These are phyloP conservation scores for Andricus grossulariae DNA, from an alignment of 1,140 invertebrate species.

Conservation along the genomic window DNA sequence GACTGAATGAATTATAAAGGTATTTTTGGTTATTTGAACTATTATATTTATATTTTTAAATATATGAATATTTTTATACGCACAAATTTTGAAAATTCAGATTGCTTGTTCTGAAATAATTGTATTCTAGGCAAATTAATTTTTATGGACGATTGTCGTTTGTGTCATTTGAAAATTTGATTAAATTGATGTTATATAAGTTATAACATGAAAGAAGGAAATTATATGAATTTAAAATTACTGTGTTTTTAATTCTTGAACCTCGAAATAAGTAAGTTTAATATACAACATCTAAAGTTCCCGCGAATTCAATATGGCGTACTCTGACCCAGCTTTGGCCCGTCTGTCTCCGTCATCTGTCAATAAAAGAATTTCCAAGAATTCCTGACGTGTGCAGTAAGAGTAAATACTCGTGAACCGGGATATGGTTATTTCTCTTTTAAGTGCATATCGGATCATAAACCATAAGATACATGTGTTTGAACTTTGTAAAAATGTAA, in stretches of 20 bases:
- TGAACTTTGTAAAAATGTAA: constrained; percentile 2
- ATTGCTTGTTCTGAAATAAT: no score
- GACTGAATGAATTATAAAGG: not conserved
- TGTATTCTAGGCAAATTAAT: no score
- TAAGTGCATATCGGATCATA: not conserved
- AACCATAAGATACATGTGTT: not conserved
- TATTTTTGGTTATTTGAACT: constrained; percentile 24
- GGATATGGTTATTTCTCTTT: not conserved
- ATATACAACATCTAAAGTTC: not conserved
- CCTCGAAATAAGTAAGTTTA: not conserved
- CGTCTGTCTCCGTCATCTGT: no score
- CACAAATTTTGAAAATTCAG: no score
- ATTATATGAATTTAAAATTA: not conserved
- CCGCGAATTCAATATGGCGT: constrained; percentile 1
- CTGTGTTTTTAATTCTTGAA: not conserved
- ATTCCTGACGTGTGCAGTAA: not conserved
- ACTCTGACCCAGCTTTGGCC: not conserved
- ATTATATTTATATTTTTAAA: not conserved
- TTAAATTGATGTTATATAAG: no score
- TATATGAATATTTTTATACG: not conserved
- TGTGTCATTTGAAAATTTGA: no score
- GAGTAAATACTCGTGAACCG: not conserved
- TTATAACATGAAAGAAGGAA: no score
- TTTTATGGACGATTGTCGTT: no score
- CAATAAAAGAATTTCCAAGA: constrained; percentile 10